These are phyloP conservation scores for Ara ararauna DNA, from an alignment of 2,797 vertebrate genomes.

Conservation along the genomic window DNA sequence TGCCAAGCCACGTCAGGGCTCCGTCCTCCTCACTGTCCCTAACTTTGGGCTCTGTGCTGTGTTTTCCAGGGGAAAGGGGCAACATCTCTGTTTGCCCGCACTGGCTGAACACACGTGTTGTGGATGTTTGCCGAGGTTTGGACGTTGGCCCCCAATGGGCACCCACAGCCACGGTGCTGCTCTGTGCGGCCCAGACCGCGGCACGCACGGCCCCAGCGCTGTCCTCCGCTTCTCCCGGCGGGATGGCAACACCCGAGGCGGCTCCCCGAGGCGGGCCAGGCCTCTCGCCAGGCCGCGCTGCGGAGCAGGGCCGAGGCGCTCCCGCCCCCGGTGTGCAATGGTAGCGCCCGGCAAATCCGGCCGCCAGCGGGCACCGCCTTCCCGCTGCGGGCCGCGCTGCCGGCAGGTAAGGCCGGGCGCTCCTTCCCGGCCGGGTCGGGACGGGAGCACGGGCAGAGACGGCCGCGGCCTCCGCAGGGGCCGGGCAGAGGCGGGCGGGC, in stretches of 20 bases:
- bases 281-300: neutral
- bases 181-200: too few relatives aligned
- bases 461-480: neutral
- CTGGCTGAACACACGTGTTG: neutral
- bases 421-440: too few relatives aligned
- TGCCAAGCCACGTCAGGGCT: rapidly evolving
- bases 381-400: neutral
- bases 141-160: rapidly evolving
- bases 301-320: neutral
- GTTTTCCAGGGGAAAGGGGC: neutral
- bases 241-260: neutral
- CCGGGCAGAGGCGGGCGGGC: neutral
- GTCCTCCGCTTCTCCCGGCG: too few relatives aligned
- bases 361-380: neutral
- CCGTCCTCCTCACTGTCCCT: rapidly evolving
- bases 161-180: neutral
- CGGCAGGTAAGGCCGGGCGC: neutral
- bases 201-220: neutral
- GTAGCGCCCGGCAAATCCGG: neutral
- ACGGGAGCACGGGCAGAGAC: too few relatives aligned
- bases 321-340: neutral
- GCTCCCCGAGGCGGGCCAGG: too few relatives aligned
- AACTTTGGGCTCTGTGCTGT: rapidly evolving
- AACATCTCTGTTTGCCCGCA: neutral
- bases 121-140: rapidly evolving